These are phyloP conservation scores for Callionymus lyra DNA, from an alignment of 2,113 vertebrate species.

Conservation along the genomic window DNA sequence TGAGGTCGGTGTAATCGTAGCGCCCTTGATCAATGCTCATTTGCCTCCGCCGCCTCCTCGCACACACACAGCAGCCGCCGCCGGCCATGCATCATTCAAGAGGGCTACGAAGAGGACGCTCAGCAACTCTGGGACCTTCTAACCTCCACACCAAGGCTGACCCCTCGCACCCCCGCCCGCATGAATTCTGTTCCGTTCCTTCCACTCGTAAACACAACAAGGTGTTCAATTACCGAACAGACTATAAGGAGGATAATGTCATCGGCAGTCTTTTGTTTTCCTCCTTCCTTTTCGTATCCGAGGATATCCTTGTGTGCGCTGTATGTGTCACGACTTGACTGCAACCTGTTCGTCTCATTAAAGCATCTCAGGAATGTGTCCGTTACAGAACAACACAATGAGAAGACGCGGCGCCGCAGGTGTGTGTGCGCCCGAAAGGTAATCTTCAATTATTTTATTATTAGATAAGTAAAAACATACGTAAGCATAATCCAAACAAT, in stretches of 20 bases:
- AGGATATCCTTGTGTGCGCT: constrained; percentile 3
- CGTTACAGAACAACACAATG: no score
- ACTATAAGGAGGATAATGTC: neutral
- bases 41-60: constrained; percentile 29
- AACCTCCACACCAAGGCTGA: constrained; percentile 41
- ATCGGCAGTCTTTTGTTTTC: no score
- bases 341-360: no score
- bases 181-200: constrained; percentile 28
- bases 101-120: constrained; percentile 37
- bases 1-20: constrained; percentile 59
- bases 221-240: constrained; percentile 22
- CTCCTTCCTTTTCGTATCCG: constrained; percentile 23
- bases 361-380: no score
- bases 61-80: constrained; percentile 22
- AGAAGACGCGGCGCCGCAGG: no score
- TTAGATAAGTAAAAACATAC: no score
- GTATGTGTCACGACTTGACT: no score
- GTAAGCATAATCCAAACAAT: no score
- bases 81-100: constrained; percentile 59
- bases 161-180: constrained; percentile 24
- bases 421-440: no score
- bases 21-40: constrained; percentile 55
- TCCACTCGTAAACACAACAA: constrained; percentile 21
- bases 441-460: no score
- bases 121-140: constrained; percentile 36